phyloP scores from a whole-genome alignment of 2,113 vertebrate species.

The Zosterops borbonicus region DNA sequence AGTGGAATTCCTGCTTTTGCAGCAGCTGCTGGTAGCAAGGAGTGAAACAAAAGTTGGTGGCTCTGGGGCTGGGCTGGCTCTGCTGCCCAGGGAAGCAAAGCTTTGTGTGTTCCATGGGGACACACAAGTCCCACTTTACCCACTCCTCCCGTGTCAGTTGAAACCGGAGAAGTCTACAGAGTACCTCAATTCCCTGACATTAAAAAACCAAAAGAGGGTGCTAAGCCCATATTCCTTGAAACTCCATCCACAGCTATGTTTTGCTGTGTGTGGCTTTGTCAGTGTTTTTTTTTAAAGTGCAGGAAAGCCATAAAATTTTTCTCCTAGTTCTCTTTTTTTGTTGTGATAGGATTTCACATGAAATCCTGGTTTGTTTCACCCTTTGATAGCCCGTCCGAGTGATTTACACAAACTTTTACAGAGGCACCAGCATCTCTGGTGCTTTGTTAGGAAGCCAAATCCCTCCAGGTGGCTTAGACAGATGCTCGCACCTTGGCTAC shows the following conservation, averaged over 20 bases:
- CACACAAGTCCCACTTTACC: neutral
- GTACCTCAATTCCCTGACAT: neutral
- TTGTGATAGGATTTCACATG: neutral
- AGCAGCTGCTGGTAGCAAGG: neutral
- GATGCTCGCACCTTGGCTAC: slow-evolving; percentile 70
- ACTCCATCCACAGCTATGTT: neutral
- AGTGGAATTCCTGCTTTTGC: neutral
- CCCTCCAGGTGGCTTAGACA: slow-evolving; percentile 74
- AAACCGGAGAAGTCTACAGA: neutral
- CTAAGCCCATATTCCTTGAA: neutral
- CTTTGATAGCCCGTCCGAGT: slow-evolving; percentile 47
- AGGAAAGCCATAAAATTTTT: neutral
- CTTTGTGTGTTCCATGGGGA: neutral
- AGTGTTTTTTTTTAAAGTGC: neutral
- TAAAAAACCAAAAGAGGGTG: neutral
- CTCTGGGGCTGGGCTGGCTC: neutral
- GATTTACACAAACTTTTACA: slow-evolving; percentile 64
- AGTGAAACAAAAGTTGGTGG: neutral
- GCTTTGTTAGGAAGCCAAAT: slow-evolving; percentile 79
- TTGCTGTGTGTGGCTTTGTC: neutral
- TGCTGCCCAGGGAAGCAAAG: neutral
- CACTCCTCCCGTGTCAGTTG: neutral
- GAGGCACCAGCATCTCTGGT: slow-evolving; percentile 59
- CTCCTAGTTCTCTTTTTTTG: neutral
- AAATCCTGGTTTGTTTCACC: slow-evolving; percentile 13